phyloP scores from a whole-genome alignment of 2,113 vertebrate genomes.

The Cephalophus harveyi region DNA sequence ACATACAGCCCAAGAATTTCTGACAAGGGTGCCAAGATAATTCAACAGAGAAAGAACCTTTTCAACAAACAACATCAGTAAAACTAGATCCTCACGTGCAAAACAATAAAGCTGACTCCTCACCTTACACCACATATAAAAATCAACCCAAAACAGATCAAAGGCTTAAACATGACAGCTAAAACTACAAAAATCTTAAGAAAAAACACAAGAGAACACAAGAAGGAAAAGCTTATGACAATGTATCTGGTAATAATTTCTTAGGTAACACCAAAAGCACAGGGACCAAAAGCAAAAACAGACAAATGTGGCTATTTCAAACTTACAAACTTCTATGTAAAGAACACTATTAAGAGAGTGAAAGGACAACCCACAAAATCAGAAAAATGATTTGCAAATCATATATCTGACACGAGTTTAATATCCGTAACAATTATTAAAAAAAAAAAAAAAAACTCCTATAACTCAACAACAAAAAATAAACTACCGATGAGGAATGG shows the following conservation, averaged over 20 bases:
- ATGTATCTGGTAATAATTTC: conserved; percentile 15
- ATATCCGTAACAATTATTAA: background rate
- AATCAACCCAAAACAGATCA: background rate
- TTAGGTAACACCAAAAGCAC: background rate
- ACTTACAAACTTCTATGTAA: background rate
- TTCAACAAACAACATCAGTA: background rate
- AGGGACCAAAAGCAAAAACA: conserved; percentile 10
- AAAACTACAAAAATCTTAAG: background rate
- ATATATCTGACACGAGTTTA: background rate
- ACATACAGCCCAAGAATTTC: background rate
- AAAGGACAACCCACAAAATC: background rate
- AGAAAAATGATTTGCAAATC: background rate
- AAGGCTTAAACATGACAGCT: background rate
- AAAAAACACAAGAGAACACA: background rate
- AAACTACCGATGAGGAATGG: background rate
- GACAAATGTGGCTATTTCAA: background rate
- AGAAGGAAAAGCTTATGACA: background rate
- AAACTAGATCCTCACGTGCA: background rate
- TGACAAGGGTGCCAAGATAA: background rate
- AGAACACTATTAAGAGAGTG: background rate
- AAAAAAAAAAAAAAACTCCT: background rate
- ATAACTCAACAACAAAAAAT: background rate
- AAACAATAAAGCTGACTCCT: background rate
- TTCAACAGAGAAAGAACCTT: background rate
- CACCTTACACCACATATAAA: background rate